phyloP scores from a whole-genome alignment of 2,113 vertebrate genomes.

The Tapirus terrestris region DNA sequence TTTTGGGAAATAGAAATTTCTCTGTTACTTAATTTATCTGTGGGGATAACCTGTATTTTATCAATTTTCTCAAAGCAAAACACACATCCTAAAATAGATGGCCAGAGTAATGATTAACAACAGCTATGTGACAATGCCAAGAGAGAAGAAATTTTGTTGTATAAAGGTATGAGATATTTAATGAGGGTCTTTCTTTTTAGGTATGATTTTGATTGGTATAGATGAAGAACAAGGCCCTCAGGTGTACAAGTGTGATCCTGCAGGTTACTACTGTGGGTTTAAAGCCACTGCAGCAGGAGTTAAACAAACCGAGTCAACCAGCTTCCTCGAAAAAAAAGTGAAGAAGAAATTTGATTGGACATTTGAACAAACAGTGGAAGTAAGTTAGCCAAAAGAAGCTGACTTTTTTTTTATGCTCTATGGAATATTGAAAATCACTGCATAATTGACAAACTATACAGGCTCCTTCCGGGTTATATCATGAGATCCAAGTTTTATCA shows the following conservation, averaged over 20 bases:
- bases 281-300: conserved; percentile 98
- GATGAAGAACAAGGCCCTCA: conserved; percentile 96
- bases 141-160: background rate
- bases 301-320: conserved; percentile 99
- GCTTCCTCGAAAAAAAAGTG: conserved; percentile 99
- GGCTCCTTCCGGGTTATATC: background rate
- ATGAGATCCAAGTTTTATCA: background rate
- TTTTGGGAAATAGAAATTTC: background rate
- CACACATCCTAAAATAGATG: background rate
- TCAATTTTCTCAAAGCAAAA: conserved; percentile 43
- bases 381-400: conserved; percentile 77
- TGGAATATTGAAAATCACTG: background rate
- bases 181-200: conserved; percentile 82
- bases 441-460: background rate
- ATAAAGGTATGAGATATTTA: background rate
- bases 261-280: conserved; percentile 98
- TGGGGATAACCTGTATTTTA: conserved; percentile 37
- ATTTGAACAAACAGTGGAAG: conserved; percentile 97
- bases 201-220: conserved; percentile 98
- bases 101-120: conserved; percentile 5
- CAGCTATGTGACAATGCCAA: background rate
- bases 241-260: conserved; percentile 98
- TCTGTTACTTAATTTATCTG: conserved; percentile 33
- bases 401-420: background rate
- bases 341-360: conserved; percentile 99